Evolutionary conservation across 2,888 invertebrate species (phyloP).

Genomic region (Tetranychus truncatus): DNA sequence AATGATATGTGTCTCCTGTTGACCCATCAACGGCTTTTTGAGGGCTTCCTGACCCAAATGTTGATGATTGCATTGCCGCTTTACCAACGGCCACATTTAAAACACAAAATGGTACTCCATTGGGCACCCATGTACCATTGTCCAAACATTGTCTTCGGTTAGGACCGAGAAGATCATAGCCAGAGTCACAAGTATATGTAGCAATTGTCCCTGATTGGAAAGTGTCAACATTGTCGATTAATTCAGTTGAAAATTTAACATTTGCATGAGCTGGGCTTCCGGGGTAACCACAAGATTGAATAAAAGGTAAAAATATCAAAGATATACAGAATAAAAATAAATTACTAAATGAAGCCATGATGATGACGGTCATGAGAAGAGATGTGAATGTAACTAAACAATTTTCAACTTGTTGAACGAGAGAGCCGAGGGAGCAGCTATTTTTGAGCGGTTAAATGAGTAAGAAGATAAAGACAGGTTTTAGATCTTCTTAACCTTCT

Average conservation of each 20-base stretch:
- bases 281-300: conserved; percentile 53
- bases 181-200: conserved; percentile 65
- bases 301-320: conserved; percentile 6
- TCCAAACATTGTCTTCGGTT: conserved; percentile 52
- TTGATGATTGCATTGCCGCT: conserved; percentile 80
- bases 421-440: no score
- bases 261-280: conserved; percentile 73
- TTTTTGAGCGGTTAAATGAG: no score
- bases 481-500: no score
- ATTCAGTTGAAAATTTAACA: conserved; percentile 50
- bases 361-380: not conserved
- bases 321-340: not conserved
- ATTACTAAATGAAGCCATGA: not conserved
- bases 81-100: conserved; percentile 82
- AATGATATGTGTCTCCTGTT: conserved; percentile 57
- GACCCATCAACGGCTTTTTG: conserved; percentile 80
- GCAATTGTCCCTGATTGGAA: conserved; percentile 53
- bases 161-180: conserved; percentile 77
- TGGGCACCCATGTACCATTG: conserved; percentile 61
- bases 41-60: conserved; percentile 52
- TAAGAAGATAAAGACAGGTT: no score
- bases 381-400: no score
- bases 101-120: conserved; percentile 82
- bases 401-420: no score
- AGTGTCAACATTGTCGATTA: conserved; percentile 43